Conservation (phyloP, 1,140 invertebrate genomes). For the Saccostrea echinata region DNA sequence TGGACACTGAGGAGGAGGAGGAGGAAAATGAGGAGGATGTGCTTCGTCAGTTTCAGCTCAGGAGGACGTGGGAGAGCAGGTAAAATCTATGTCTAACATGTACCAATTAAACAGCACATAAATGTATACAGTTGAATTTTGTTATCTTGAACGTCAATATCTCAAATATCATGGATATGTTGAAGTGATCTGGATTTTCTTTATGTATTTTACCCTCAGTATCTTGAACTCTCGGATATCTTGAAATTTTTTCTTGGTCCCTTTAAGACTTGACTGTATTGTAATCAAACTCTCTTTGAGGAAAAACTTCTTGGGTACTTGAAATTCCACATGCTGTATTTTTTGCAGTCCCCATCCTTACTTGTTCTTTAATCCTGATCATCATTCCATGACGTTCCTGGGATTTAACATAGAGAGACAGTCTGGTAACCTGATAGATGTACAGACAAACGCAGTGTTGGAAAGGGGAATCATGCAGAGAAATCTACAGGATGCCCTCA, state of each 20-base stretch:
- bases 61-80: slow-evolving; percentile 75
- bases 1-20: slow-evolving; percentile 45
- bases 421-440: slow-evolving; percentile 71
- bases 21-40: slow-evolving; percentile 58
- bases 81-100: slow-evolving; percentile 34
- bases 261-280: too few relatives aligned
- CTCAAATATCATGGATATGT: too few relatives aligned
- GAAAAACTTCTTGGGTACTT: too few relatives aligned
- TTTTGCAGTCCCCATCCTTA: slow-evolving; percentile 76
- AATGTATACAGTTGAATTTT: too few relatives aligned
- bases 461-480: slow-evolving; percentile 63
- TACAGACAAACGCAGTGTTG: slow-evolving; percentile 64
- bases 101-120: too few relatives aligned
- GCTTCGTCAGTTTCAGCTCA: slow-evolving; percentile 65
- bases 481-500: slow-evolving; percentile 65
- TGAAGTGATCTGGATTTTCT: too few relatives aligned
- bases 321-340: neutral
- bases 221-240: too few relatives aligned
- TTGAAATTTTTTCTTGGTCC: too few relatives aligned
- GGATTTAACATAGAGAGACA: slow-evolving; percentile 72
- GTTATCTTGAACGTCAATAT: too few relatives aligned
- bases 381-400: slow-evolving; percentile 72
- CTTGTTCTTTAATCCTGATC: slow-evolving; percentile 76
- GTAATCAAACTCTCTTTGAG: too few relatives aligned
- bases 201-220: too few relatives aligned